These are phyloP conservation scores for Lytechinus pictus DNA, from an alignment of 35 echinoderm and acorn worm genomes.

Conservation along the genomic window DNA sequence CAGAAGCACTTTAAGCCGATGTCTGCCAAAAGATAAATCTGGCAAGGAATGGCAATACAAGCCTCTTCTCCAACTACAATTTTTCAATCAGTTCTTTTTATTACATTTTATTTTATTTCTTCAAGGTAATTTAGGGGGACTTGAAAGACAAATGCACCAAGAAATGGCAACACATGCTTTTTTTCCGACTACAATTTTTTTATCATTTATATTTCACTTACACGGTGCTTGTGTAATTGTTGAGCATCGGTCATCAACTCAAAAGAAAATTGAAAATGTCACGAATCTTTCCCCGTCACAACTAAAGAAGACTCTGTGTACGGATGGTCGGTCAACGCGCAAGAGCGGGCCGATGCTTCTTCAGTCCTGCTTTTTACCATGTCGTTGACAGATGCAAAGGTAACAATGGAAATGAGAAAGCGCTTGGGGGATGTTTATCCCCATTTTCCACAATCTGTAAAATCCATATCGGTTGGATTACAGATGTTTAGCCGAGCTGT, in stretches of 20 bases:
- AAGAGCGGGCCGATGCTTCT: slow-evolving; percentile 12
- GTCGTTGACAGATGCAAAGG: slow-evolving; percentile 41
- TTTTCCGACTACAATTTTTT: neutral
- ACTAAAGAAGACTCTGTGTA: neutral
- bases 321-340: neutral
- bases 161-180: too few species aligned
- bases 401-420: slow-evolving; percentile 38
- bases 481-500: slow-evolving; percentile 50
- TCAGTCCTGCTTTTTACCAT: slow-evolving; percentile 49
- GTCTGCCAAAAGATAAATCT: too few species aligned
- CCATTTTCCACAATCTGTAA: slow-evolving; percentile 56
- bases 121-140: too few species aligned
- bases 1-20: too few species aligned
- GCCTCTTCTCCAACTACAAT: too few species aligned
- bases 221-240: neutral
- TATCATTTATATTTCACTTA: neutral
- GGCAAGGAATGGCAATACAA: too few species aligned
- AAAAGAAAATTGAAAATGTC: neutral
- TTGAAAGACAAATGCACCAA: too few species aligned
- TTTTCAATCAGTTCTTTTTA: too few species aligned
- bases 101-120: too few species aligned
- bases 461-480: slow-evolving; percentile 57
- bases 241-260: neutral
- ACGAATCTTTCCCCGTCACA: slow-evolving; percentile 22
- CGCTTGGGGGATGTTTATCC: slow-evolving; percentile 48